Evolutionary conservation across 2,797 vertebrate species (phyloP).

Genomic region (Leptoclinus maculatus): DNA sequence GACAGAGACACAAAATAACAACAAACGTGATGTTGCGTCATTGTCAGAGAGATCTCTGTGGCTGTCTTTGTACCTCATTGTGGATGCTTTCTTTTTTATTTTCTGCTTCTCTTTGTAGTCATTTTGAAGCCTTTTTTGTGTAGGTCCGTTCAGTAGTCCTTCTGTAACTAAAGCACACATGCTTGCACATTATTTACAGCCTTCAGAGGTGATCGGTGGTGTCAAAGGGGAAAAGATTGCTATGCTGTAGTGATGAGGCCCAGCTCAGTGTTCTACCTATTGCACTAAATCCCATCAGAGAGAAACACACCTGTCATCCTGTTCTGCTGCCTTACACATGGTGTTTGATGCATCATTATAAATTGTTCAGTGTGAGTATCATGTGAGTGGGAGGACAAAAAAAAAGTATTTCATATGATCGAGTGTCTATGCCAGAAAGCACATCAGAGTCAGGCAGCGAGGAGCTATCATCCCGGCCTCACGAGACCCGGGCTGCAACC

Average conservation of each 20-base stretch:
- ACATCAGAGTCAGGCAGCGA: constrained; percentile 15
- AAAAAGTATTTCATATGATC: constrained; percentile 7
- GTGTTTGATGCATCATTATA: constrained; percentile 1
- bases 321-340: neutral
- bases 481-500: constrained; percentile 5
- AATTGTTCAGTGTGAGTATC: constrained; percentile 12
- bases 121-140: neutral
- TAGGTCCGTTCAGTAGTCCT: neutral
- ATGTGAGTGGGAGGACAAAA: neutral
- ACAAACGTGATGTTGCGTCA: neutral
- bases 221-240: constrained; percentile 2
- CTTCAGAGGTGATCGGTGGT: neutral
- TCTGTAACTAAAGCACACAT: neutral
- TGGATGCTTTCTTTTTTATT: neutral
- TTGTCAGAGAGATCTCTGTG: neutral
- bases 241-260: neutral
- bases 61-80: neutral
- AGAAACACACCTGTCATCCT: neutral
- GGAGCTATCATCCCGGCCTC: neutral
- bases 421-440: constrained; percentile 3
- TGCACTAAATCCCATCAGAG: constrained; percentile 17
- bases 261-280: neutral
- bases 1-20: neutral
- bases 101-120: neutral
- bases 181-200: constrained; percentile 12